Conservation (phyloP, 2,888 invertebrate species). For the Molanna angustata region DNA sequence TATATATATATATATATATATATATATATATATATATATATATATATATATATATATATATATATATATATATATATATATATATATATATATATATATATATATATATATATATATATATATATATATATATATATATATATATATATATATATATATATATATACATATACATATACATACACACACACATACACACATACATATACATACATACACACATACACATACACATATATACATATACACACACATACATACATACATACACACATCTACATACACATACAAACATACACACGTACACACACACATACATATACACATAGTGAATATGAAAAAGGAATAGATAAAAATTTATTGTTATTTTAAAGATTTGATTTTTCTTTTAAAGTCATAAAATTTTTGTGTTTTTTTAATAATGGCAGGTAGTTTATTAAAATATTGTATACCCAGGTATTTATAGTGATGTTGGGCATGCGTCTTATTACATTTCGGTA, state of each 20-base stretch:
- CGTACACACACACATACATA: not conserved
- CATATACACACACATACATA: not conserved
- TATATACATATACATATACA: not conserved
- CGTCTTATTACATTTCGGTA: too few species aligned
- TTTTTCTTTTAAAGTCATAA: too few species aligned
- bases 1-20: conserved; percentile 3
- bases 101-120: conserved; percentile 7
- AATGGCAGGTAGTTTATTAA: too few species aligned
- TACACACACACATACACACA: not conserved
- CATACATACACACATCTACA: too few species aligned
- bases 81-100: conserved; percentile 7
- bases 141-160: conserved; percentile 4
- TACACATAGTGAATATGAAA: too few species aligned
- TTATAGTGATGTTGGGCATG: too few species aligned
- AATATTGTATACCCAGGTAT: too few species aligned
- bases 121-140: conserved; percentile 7
- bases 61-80: conserved; percentile 7
- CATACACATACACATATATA: not conserved
- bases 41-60: conserved; percentile 5
- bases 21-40: conserved; percentile 6
- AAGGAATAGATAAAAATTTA: too few species aligned
- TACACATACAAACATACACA: too few species aligned
- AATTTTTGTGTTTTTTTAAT: too few species aligned
- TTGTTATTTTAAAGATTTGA: too few species aligned
- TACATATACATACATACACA: not conserved